These are phyloP conservation scores for Eledona agricola DNA, from an alignment of 2,888 invertebrate genomes.

Conservation along the genomic window DNA sequence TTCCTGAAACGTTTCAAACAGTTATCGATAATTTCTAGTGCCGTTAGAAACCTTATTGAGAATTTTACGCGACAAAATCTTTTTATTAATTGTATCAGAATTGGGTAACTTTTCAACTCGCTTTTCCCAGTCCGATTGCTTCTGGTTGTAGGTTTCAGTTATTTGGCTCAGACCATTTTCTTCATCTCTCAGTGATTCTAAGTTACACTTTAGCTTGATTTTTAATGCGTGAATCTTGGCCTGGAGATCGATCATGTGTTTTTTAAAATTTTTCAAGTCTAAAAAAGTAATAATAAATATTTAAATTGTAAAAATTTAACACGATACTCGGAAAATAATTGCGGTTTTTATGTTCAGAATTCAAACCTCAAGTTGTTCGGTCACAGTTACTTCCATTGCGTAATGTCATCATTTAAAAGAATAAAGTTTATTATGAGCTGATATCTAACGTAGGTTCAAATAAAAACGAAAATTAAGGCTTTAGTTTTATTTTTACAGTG, in stretches of 20 bases:
- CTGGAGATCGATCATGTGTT: slow-evolving; percentile 52
- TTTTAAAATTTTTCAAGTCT: slow-evolving; percentile 54
- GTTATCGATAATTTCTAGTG: not conserved
- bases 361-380: no score
- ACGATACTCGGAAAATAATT: no score
- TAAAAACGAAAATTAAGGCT: no score
- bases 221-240: slow-evolving; percentile 51
- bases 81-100: not conserved
- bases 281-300: slow-evolving; percentile 5
- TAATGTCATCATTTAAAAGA: no score
- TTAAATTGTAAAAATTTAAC: slow-evolving; percentile 1
- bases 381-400: no score
- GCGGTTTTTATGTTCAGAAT: no score
- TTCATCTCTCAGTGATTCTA: slow-evolving; percentile 44
- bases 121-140: slow-evolving; percentile 53
- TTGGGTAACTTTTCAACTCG: slow-evolving; percentile 39
- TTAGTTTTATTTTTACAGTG: no score
- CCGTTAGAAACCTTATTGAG: slow-evolving; percentile 1
- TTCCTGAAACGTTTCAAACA: slow-evolving; percentile 59
- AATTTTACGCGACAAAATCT: not conserved
- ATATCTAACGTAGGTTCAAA: no score
- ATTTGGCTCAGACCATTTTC: slow-evolving; percentile 51
- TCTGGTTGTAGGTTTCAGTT: slow-evolving; percentile 48
- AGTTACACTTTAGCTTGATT: slow-evolving; percentile 41
- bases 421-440: no score